Conservation (phyloP, 2,113 vertebrate genomes). For the Phoxinus phoxinus region DNA sequence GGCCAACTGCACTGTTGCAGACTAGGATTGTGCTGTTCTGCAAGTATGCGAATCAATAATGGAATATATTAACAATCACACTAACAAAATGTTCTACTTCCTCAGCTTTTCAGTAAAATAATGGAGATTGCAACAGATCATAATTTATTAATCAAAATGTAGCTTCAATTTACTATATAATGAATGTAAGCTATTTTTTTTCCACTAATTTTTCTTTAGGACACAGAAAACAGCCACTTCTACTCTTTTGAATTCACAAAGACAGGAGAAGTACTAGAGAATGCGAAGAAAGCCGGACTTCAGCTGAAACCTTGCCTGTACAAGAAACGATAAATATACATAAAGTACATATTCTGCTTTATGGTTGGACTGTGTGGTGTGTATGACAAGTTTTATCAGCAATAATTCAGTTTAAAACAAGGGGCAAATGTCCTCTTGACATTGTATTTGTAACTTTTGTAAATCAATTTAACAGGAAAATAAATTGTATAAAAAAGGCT, state of each 20-base stretch:
- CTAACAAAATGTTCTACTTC: background rate
- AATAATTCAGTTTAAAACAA: background rate
- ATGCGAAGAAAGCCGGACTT: slow-evolving; percentile 70
- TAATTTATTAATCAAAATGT: background rate
- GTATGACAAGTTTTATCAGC: background rate
- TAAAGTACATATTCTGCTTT: background rate
- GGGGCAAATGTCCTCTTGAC: background rate
- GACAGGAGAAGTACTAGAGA: slow-evolving; percentile 61
- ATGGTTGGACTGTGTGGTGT: background rate
- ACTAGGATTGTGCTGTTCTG: slow-evolving; percentile 6
- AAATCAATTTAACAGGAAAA: background rate
- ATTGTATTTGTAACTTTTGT: background rate
- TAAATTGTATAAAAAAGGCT: background rate
- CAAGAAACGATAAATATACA: slow-evolving; percentile 84
- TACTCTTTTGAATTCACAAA: slow-evolving; percentile 87
- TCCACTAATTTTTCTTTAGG: slow-evolving; percentile 70
- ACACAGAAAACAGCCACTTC: slow-evolving; percentile 85
- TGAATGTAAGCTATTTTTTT: background rate
- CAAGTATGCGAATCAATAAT: background rate
- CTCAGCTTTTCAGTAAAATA: background rate
- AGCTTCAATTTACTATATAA: background rate
- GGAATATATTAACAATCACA: background rate
- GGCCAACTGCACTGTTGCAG: background rate
- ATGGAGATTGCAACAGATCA: background rate
- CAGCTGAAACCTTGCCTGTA: slow-evolving; percentile 86